These are phyloP conservation scores for Ciona savignyi DNA, from an alignment of 23 tunicate genomes.

Conservation along the genomic window DNA sequence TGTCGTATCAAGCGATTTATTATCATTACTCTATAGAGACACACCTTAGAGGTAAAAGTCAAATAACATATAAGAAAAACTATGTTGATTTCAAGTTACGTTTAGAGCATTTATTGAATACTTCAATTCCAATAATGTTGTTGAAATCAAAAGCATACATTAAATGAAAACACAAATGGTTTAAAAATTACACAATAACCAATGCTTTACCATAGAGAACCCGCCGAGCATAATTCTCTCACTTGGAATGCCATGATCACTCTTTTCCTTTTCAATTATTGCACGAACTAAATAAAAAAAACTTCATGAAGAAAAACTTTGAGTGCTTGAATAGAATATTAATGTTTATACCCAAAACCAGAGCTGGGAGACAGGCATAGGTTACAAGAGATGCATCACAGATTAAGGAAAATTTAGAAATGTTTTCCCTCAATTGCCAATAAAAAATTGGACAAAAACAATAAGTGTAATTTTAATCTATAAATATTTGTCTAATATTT, in stretches of 20 bases:
- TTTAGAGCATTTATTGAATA: too few species aligned
- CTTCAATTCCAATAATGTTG: too few species aligned
- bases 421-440: neutral
- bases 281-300: constrained; percentile 21
- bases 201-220: constrained; percentile 59
- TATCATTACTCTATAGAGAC: too few species aligned
- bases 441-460: neutral
- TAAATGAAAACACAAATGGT: too few species aligned
- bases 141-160: too few species aligned
- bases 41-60: too few species aligned
- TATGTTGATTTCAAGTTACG: too few species aligned
- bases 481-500: neutral
- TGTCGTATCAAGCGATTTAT: too few species aligned
- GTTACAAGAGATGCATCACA: neutral
- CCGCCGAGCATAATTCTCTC: constrained; percentile 69
- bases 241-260: constrained; percentile 47
- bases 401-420: neutral
- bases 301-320: neutral
- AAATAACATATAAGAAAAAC: too few species aligned
- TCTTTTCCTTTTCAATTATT: constrained; percentile 45
- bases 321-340: too few species aligned
- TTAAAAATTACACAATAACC: neutral
- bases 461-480: neutral
- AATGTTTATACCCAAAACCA: too few species aligned
- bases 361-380: neutral